A percentile compares a stretch with the other conserved stretches of the same genome.
Evolutionary conservation across 2,888 invertebrate species (phyloP).

Genomic region (Diarsia mendica): DNA sequence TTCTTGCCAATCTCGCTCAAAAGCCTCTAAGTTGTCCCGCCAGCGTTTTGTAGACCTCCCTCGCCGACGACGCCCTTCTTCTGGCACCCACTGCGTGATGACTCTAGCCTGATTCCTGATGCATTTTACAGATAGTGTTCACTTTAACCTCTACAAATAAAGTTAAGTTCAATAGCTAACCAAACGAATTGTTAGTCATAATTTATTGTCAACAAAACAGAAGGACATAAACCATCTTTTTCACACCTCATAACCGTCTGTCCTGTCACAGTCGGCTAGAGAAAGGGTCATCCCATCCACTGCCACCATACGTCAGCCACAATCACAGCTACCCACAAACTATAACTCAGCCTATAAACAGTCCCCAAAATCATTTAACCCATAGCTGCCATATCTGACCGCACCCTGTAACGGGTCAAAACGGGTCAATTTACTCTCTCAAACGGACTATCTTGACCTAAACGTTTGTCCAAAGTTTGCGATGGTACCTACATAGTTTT

Average conservation of each 20-base stretch:
- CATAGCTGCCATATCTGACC: slow-evolving; percentile 41
- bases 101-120: too few relatives aligned
- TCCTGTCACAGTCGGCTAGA: not conserved
- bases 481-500: slow-evolving; percentile 32
- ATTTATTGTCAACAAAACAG: not conserved
- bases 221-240: not conserved
- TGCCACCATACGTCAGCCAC: slow-evolving; percentile 1
- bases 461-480: slow-evolving; percentile 29
- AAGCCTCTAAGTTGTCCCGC: too few relatives aligned
- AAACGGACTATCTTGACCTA: slow-evolving; percentile 40
- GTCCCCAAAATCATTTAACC: slow-evolving; percentile 50
- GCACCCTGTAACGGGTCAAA: slow-evolving; percentile 29
- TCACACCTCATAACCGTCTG: not conserved
- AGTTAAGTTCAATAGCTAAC: not conserved
- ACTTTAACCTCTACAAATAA: not conserved
- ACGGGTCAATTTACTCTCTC: slow-evolving; percentile 43
- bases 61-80: too few relatives aligned
- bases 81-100: too few relatives aligned
- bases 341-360: slow-evolving; percentile 30
- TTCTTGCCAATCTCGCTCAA: too few relatives aligned
- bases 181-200: not conserved
- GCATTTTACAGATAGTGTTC: too few relatives aligned
- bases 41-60: too few relatives aligned
- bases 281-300: not conserved
- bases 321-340: slow-evolving; percentile 24